phyloP scores from a whole-genome alignment of 2,113 vertebrate species.

The Saguinus imperator region DNA sequence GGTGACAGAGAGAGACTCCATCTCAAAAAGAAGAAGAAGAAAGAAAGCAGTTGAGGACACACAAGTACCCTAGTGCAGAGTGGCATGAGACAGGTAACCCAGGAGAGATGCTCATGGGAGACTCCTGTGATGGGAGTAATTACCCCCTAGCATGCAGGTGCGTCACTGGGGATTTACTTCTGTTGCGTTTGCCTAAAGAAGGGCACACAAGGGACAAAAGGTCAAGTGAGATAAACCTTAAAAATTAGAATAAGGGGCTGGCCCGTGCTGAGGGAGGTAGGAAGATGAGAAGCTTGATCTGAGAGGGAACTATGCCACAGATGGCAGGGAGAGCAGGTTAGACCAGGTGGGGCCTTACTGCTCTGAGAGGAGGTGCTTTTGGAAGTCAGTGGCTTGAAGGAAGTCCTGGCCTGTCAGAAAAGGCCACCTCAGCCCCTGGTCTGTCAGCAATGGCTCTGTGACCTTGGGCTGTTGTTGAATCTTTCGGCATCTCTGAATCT shows the following conservation, averaged over 20 bases:
- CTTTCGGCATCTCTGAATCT: background rate
- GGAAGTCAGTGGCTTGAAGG: background rate
- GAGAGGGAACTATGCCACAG: rapidly evolving
- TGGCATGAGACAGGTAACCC: rapidly evolving
- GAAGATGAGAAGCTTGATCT: background rate
- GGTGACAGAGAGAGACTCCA: no score
- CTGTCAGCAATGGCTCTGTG: rapidly evolving
- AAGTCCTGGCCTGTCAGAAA: background rate
- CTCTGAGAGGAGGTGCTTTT: background rate
- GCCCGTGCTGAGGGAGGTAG: background rate
- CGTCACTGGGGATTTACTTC: background rate
- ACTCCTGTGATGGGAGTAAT: background rate
- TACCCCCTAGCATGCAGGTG: no score
- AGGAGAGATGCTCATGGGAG: background rate
- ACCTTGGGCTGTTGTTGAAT: background rate
- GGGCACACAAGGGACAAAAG: background rate
- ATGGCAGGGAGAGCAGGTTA: background rate
- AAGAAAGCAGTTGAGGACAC: background rate
- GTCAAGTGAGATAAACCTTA: background rate
- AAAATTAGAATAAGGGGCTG: background rate
- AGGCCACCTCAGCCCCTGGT: background rate
- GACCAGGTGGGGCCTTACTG: background rate
- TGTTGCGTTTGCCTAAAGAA: background rate
- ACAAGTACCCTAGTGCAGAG: background rate
- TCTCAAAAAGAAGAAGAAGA: no score